Evolutionary conservation across 2,888 invertebrate species (phyloP).

Genomic region (Nomada fabriciana): DNA sequence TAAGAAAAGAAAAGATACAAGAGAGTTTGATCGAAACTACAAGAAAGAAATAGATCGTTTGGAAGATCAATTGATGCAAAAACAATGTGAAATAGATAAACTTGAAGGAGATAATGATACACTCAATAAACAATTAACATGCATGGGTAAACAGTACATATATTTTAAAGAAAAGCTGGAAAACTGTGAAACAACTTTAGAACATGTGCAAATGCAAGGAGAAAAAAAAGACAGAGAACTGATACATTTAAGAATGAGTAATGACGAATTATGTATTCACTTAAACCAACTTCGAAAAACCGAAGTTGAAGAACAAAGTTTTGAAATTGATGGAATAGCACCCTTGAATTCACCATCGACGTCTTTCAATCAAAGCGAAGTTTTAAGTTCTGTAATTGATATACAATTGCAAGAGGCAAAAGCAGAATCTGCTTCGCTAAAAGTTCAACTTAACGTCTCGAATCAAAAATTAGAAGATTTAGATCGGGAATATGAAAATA

Average conservation of each 20-base stretch:
- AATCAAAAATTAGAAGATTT: constrained; percentile 55
- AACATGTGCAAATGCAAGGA: constrained; percentile 70
- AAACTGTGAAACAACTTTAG: constrained; percentile 70
- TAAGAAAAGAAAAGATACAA: constrained; percentile 75
- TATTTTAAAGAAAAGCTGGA: constrained; percentile 72
- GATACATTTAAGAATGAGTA: constrained; percentile 71
- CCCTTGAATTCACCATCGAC: constrained; percentile 24
- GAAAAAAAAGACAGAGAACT: constrained; percentile 78
- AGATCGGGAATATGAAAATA: constrained; percentile 27
- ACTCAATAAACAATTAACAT: constrained; percentile 82
- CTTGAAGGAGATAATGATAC: constrained; percentile 85
- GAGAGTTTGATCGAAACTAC: constrained; percentile 78
- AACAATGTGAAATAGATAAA: constrained; percentile 86
- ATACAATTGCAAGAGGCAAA: constrained; percentile 83
- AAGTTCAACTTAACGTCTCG: constrained; percentile 85
- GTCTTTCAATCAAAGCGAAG: constrained; percentile 76
- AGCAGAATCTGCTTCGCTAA: constrained; percentile 74
- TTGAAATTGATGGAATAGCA: constrained; percentile 75
- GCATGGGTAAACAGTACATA: constrained; percentile 60
- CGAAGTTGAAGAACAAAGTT: constrained; percentile 74
- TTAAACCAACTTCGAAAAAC: constrained; percentile 74
- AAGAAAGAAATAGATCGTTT: constrained; percentile 85
- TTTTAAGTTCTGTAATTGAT: constrained; percentile 79
- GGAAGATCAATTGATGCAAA: constrained; percentile 85
- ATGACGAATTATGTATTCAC: constrained; percentile 77